Conservation (phyloP, 2,113 vertebrate species). For the Leptodactylus fuscus region DNA sequence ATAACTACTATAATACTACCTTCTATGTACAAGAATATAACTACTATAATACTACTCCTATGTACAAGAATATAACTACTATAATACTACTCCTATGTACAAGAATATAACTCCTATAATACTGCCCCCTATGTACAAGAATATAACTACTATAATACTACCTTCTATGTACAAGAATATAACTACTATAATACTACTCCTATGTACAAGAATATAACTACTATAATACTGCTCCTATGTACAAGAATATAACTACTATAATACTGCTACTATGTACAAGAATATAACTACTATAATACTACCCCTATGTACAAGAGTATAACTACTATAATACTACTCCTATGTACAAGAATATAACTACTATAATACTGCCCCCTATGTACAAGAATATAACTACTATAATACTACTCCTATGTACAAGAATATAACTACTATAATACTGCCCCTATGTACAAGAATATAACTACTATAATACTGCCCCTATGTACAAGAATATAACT, state of each 20-base stretch:
- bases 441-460: not conserved
- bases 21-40: not conserved
- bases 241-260: too few species aligned
- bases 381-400: constrained; percentile 2
- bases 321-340: not conserved
- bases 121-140: not conserved
- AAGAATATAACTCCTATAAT: not conserved
- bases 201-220: too few species aligned
- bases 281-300: constrained; percentile 5
- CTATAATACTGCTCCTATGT: not conserved
- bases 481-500: not conserved
- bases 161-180: too few species aligned
- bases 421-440: not conserved
- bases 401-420: not conserved
- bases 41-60: not conserved
- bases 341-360: too few species aligned
- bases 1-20: constrained; percentile 11
- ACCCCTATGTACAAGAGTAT: not conserved
- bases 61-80: not conserved
- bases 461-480: not conserved
- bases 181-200: too few species aligned
- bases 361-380: not conserved
- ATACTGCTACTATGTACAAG: not conserved
- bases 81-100: not conserved
- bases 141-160: not conserved